Percentiles rank a stretch among this genome's conserved stretches.
Evolutionary conservation across 2,113 vertebrate species (phyloP).

Genomic region (Conger conger): DNA sequence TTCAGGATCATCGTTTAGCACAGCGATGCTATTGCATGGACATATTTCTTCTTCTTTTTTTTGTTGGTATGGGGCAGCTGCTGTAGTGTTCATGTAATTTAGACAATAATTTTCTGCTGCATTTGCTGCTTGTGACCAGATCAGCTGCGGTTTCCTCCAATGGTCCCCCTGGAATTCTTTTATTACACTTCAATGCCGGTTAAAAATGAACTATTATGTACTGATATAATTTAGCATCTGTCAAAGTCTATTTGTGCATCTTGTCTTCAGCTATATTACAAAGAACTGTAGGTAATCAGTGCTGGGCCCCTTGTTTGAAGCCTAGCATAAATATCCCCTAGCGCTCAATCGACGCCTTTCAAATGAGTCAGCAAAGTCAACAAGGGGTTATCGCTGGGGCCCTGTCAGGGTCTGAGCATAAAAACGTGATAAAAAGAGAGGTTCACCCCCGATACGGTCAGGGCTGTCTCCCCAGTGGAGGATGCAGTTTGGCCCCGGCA

Average conservation of each 20-base stretch:
- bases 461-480: background rate
- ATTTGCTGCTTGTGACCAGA: background rate
- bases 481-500: slow-evolving; percentile 15
- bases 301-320: background rate
- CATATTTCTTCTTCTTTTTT: background rate
- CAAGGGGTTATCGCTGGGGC: background rate
- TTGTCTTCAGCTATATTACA: background rate
- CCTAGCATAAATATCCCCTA: background rate
- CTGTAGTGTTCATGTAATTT: background rate
- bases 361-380: background rate
- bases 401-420: background rate
- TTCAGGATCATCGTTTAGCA: background rate
- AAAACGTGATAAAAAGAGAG: background rate
- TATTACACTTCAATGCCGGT: background rate
- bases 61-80: background rate
- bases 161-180: background rate
- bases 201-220: background rate
- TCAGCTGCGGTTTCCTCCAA: background rate
- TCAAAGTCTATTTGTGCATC: background rate
- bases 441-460: background rate
- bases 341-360: background rate
- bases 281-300: background rate
- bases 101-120: background rate
- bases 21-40: background rate
- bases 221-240: background rate